Base-by-base conservation (phyloP, 2,888 invertebrate genomes). In the Thymelicus lineola region DNA sequence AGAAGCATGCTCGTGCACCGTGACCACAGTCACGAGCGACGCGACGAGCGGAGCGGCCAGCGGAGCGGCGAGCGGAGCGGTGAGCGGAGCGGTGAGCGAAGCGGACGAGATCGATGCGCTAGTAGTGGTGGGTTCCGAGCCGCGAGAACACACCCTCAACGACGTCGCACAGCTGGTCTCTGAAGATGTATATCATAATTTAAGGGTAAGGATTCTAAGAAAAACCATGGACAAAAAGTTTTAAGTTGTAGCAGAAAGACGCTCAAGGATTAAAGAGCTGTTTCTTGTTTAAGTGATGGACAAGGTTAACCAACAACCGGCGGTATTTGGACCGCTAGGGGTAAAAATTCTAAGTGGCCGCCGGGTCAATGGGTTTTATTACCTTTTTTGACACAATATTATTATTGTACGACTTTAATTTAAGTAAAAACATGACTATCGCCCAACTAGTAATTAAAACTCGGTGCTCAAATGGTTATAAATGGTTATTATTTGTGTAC, bases 111-210 rank as follows among this genome's bases (percentile, higher is more conserved):
- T 87, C 6, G 93, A 93, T 73, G 90, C 89, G 0, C 78, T 93
- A 6, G 81, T 93, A 1, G 81, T 93, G 2, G 82, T 93, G 1
- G 93, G 93, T 0, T 86, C 90, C 1, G 84, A 86, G 15, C 76
- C 82, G 1, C 81, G 79, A 36, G 69, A 77, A 10, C 77, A 79
- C 7, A 85, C 84, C 7, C 72, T 93, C 57, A 82, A 87, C 20
- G 87, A 84, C 46, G 81, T 93, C 70, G 79, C 87, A 9, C 74
- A 77, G 17, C 74, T 90, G 9, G 87, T 93, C 9, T 81, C 84
- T 12, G 86, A 87, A 72, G 93, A 93, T 70, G 84, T 91, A 38
- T 85, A 88, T 77, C 75, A 78, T 67, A 92, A 93, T 81, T 82
- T 93, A 76, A 90, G 86, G 84, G 93, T 91, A 77, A 76, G 45